Evolutionary conservation across 1,140 invertebrate genomes (phyloP), one percentile per base, ranked within the genome.

Genomic region (Gerris buenoi): DNA sequence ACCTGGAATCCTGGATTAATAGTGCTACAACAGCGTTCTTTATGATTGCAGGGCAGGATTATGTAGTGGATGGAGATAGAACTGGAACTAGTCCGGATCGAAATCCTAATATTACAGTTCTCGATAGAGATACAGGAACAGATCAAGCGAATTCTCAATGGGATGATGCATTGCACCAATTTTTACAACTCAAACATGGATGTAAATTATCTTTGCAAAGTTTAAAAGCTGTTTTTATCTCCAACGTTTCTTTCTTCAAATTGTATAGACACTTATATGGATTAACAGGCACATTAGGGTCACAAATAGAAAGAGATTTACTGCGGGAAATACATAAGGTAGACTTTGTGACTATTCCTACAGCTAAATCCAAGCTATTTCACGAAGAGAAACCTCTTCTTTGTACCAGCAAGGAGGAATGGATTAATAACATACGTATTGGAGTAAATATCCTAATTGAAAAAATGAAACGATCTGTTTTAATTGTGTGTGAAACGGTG

Each of bases 101-200:
- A 0, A 68, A 74, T 64, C 68, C 73, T 5, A 72, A 77, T 56
- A 71, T 74, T 1, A 74, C 68, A 13, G 74, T 78, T 23, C 64
- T 79, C 1, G 76, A 77, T 65, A 69, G 68, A n/a, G 75, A 77
- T 63, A 79, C 78, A 18, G 78, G 78, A n/a, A 74, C 74, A 22
- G 76, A 76, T 63, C 68, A 75, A 65, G 56, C 68, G 1, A 76
- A 73, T 65, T 74, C 74, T 14, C 74, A 78, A 64, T 79, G 76
- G 77, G 74, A 72, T 33, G 73, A 76, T 27, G 78, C 70, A 1
- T 64, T 79, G 1, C 76, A 79, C 65, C 78, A 79, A 65, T 79
- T 79, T 67, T 68, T 79, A 1, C 77, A 79, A 67, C 67, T 79
- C 1, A 78, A 78, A 67, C 76, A 79, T 64, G 75, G 75, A 18